phyloP scores from a whole-genome alignment of 2,888 invertebrate species.

The Melinaea menophilus region DNA sequence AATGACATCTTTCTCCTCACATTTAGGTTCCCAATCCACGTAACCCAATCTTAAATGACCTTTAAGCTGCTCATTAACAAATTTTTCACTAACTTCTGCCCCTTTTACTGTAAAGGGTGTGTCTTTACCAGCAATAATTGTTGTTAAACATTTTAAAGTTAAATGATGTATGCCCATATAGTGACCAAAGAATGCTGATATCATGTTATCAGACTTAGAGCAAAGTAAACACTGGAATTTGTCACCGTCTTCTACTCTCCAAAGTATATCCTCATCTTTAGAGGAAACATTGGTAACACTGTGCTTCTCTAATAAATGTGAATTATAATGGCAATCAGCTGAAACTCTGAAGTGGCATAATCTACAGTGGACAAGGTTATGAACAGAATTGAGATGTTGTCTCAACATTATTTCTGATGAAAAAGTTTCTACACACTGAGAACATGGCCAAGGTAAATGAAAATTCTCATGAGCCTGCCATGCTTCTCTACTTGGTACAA shows the following conservation, averaged over 20 bases:
- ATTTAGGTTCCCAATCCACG: slow-evolving; percentile 49
- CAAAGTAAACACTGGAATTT: slow-evolving; percentile 64
- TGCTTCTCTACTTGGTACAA: slow-evolving; percentile 60
- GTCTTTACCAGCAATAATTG: slow-evolving; percentile 57
- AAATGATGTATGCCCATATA: slow-evolving; percentile 70
- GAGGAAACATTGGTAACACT: slow-evolving; percentile 52
- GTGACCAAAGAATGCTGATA: slow-evolving; percentile 60
- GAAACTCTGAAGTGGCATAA: slow-evolving; percentile 65
- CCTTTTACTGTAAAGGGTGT: slow-evolving; percentile 60
- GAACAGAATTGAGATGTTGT: slow-evolving; percentile 52
- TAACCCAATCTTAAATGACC: slow-evolving; percentile 54
- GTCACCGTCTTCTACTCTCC: slow-evolving; percentile 54
- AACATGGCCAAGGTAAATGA: slow-evolving; percentile 69
- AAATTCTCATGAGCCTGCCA: slow-evolving; percentile 61
- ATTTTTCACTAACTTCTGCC: slow-evolving; percentile 59
- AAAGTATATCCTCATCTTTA: slow-evolving; percentile 53
- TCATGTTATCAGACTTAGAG: slow-evolving; percentile 50
- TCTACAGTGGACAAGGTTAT: slow-evolving; percentile 65
- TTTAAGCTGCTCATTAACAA: slow-evolving; percentile 56
- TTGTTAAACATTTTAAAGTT: slow-evolving; percentile 67
- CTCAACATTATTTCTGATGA: slow-evolving; percentile 51
- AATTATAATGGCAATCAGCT: slow-evolving; percentile 58
- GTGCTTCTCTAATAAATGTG: slow-evolving; percentile 66
- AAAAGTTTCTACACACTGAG: slow-evolving; percentile 64
- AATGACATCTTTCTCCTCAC: slow-evolving; percentile 12